Base-by-base conservation (phyloP, 2,797 vertebrate species). In the Phataginus tetradactyla region DNA sequence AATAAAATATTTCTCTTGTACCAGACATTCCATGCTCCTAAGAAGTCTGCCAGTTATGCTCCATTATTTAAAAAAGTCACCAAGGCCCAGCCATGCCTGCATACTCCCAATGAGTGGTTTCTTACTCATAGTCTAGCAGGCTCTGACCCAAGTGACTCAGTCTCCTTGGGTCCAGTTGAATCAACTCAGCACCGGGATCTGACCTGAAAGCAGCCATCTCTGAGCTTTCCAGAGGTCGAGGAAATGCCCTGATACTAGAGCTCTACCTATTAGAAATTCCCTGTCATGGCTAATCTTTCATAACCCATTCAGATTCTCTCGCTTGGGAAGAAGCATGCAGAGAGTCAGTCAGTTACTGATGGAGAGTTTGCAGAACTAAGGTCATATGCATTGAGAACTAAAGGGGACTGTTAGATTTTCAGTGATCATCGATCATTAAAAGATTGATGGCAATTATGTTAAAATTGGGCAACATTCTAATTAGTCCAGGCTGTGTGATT, bases 1-100 rank as follows among this genome's bases (percentile, higher is more conserved):
- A 69, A 80, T 75, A 64, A 69, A 92, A 39, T 55, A 64, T 34
- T 84, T 90, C 92, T 74, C 64, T 78, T 86, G 27, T 45, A n/a
- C 55, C 39, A 80, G 42, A 39, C 32, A 81, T 27, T 9, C 18
- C 21, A 53, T 21, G 0, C 14, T 51, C 45, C 14, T 39, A 69
- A 15, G 11, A 34, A 79, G 21, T 59, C n/a, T 96, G 18, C 5
- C 15, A 57, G n/a, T 68, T 57, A 29, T 15, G 29, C 68, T 90
- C 8, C 5, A 29, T 78, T 91, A 21, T 86, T 32, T 51, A 42
- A 39, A 79, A 78, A 49, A 57, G n/a, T 29, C n/a, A 57, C 6
- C 79, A 32, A 86, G 25, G 27, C 55, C 29, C 42, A 87, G 21
- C 4, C 37, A 20, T 32, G 32, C 21, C 51, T 49, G 10, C 49